A percentile compares a stretch with the other conserved stretches of the same genome.
phyloP scores from a whole-genome alignment of 2,888 invertebrate genomes.

The Drosophila longiperda region DNA sequence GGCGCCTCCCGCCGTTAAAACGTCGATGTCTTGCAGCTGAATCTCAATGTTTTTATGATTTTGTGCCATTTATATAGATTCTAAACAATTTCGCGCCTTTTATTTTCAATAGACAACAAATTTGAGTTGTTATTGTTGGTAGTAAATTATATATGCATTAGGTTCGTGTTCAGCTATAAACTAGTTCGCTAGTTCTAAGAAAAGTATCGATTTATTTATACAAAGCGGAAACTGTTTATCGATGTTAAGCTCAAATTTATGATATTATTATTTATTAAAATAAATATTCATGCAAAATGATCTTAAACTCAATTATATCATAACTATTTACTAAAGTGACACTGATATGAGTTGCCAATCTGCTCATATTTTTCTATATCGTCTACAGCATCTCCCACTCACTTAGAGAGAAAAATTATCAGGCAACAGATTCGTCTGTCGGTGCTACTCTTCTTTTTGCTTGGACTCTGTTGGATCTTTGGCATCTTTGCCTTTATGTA shows the following conservation, averaged over 20 bases:
- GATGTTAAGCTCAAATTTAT: background rate
- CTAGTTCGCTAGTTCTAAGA: background rate
- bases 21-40: conserved; percentile 75
- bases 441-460: conserved; percentile 87
- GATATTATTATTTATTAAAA: background rate
- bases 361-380: conserved; percentile 86
- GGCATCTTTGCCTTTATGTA: conserved; percentile 86
- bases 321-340: conserved; percentile 73
- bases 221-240: background rate
- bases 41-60: conserved; percentile 69
- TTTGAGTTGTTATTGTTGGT: conserved; percentile 15
- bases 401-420: conserved; percentile 75
- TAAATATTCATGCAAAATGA: background rate
- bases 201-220: conserved; percentile 17
- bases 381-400: conserved; percentile 85
- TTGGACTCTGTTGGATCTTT: conserved; percentile 88
- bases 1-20: conserved; percentile 73
- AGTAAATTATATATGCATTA: background rate
- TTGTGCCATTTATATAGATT: conserved; percentile 48
- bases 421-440: conserved; percentile 87
- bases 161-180: background rate
- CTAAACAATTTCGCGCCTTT: conserved; percentile 47
- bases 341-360: conserved; percentile 86
- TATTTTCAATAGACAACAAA: conserved; percentile 40
- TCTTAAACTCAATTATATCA: background rate